Conservation (phyloP, 2,797 vertebrate species). For the Acomys russatus region DNA sequence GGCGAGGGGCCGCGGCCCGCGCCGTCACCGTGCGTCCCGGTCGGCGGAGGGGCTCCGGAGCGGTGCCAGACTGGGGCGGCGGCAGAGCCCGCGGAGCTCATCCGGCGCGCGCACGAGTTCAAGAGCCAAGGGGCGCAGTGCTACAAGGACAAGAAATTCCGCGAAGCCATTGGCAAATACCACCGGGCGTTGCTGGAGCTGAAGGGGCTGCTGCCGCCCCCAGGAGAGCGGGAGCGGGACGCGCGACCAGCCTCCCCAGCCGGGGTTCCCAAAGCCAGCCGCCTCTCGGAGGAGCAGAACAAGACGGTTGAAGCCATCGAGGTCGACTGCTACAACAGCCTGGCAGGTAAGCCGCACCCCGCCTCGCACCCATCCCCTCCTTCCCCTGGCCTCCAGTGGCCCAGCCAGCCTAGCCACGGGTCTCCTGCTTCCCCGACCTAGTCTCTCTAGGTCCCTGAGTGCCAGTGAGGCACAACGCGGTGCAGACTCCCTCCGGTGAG, state of each 20-base stretch:
- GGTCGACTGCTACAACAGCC: constrained; percentile 99
- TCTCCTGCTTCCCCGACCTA: neutral
- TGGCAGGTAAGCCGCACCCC: constrained; percentile 93
- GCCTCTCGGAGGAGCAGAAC: constrained; percentile 96
- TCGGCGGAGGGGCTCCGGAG: constrained; percentile 62
- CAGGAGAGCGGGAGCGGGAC: constrained; percentile 91
- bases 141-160: constrained; percentile 99
- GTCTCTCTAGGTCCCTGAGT: neutral
- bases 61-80: constrained; percentile 81
- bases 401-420: neutral
- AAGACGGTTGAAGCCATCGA: constrained; percentile 96
- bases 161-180: constrained; percentile 99
- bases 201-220: constrained; percentile 92
- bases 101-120: constrained; percentile 96
- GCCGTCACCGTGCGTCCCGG: constrained; percentile 79
- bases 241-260: constrained; percentile 85
- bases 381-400: neutral
- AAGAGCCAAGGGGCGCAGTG: constrained; percentile 98
- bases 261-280: constrained; percentile 87
- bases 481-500: neutral
- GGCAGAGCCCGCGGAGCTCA: constrained; percentile 91
- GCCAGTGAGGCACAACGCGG: constrained; percentile 6
- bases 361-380: neutral
- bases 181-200: constrained; percentile 98
- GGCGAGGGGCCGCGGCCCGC: constrained; percentile 81